phyloP scores from a whole-genome alignment of 2,797 vertebrate species.

The Myotis planiceps region DNA sequence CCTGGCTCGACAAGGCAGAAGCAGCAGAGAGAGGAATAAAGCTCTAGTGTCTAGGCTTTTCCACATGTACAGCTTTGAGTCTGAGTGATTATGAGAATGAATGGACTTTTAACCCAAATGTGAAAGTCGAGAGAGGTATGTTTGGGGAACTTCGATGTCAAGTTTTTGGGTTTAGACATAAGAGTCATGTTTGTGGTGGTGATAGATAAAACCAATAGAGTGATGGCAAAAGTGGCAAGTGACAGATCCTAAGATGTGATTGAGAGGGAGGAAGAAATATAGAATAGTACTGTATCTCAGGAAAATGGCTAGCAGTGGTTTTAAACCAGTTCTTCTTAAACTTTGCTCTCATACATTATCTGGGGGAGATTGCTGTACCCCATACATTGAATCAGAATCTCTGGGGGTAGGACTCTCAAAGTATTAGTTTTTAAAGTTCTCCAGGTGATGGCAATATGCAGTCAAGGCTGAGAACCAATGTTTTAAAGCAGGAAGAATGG shows the following conservation, averaged over 20 bases:
- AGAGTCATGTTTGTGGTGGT: not conserved
- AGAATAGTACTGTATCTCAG: not conserved
- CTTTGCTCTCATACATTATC: not conserved
- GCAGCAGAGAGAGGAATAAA: not conserved
- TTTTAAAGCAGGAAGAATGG: conserved; percentile 35
- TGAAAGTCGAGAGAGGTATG: not conserved
- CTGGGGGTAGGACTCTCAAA: not conserved
- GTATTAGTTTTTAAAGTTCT: not conserved
- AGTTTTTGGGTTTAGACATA: not conserved
- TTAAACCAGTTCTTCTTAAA: not conserved
- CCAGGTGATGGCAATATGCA: not conserved
- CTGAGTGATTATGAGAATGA: not conserved
- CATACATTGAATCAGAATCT: not conserved
- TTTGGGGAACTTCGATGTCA: not conserved
- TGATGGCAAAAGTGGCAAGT: not conserved
- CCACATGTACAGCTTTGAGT: not conserved
- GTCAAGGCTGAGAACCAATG: not conserved
- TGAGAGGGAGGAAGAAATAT: not conserved
- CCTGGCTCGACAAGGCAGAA: not conserved
- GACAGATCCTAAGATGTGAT: not conserved
- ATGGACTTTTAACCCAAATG: not conserved
- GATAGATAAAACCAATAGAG: not conserved
- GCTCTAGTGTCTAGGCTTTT: not conserved
- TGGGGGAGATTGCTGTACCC: not conserved
- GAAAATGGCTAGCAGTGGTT: not conserved